These are phyloP conservation scores for Dufourea novaeangliae DNA, from an alignment of 1,140 invertebrate genomes.

Conservation along the genomic window DNA sequence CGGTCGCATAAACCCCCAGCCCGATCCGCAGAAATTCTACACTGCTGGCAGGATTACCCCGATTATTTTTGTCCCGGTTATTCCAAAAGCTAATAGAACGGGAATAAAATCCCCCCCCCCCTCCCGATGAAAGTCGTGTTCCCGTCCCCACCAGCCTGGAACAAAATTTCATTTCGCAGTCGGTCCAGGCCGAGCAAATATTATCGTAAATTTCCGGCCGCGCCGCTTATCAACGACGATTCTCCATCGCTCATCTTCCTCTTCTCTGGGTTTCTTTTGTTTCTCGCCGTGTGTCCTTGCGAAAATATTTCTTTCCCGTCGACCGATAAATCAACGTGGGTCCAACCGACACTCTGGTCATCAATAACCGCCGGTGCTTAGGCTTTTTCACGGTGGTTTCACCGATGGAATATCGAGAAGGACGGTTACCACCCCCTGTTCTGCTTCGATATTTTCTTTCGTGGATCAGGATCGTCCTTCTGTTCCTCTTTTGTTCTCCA, in stretches of 20 bases:
- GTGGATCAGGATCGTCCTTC: background rate
- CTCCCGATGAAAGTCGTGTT: slow-evolving; percentile 2
- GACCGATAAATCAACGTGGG: slow-evolving; percentile 63
- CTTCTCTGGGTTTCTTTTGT: slow-evolving; percentile 11
- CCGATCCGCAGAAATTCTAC: slow-evolving; percentile 19
- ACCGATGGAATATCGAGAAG: slow-evolving; percentile 15
- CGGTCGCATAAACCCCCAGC: background rate
- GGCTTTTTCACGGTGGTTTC: slow-evolving; percentile 50
- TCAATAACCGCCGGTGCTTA: slow-evolving; percentile 64
- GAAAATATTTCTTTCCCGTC: slow-evolving; percentile 56
- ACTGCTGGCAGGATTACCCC: background rate
- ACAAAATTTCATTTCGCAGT: slow-evolving; percentile 62
- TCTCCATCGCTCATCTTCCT: slow-evolving; percentile 48
- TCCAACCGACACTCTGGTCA: slow-evolving; percentile 56
- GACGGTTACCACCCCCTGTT: slow-evolving; percentile 34
- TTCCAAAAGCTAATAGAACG: slow-evolving; percentile 33
- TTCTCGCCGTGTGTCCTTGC: background rate
- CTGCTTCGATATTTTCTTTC: background rate
- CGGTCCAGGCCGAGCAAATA: slow-evolving; percentile 57
- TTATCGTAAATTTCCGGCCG: slow-evolving; percentile 59
- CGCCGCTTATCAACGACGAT: slow-evolving; percentile 53
- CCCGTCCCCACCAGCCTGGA: background rate
- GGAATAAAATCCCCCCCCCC: slow-evolving; percentile 16
- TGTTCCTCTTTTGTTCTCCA: background rate
- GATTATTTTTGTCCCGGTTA: slow-evolving; percentile 44